Base-by-base conservation (phyloP, 2,888 invertebrate genomes). In the Malthinus flaveolus region DNA sequence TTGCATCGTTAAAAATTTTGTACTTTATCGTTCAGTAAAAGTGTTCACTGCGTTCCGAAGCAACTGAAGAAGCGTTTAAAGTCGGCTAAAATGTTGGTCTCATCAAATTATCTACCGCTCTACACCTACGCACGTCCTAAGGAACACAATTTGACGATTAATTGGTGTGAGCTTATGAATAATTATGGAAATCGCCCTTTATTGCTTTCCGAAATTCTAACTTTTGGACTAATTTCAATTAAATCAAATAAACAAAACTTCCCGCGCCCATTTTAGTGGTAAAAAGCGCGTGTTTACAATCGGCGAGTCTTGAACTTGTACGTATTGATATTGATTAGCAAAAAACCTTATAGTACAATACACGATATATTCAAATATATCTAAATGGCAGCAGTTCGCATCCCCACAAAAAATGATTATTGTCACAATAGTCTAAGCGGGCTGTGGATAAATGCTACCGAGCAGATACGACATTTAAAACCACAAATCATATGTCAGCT, bases 401-500 rank as follows among this genome's bases (percentile, higher is more conserved):
- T 59, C 63, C 63, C 62, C 61, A 56, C 61, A 66, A 68, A 67
- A 70, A 70, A 72, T 71, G 67, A 68, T 72, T 72, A 73, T 72
- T 73, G 73, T 73, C 73, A 72, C 71, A 71, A 73, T 71, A 70
- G 71, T 70, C 71, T 71, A 71, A 71, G 70, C 71, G 70, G 61
- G 64, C 64, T 60, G 61, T 65, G 69, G 69, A 71, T 72, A 71
- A 73, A 72, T 70, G 71, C 71, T 71, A 68, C 64, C 67, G 63
- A 62, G 61, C 64, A 61, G 66, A 66, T 60, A 62, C 59, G 71
- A 70, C 71, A 71, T 71, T 71, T 69, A 66, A 66, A 69, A 72
- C 74, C 74, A 74, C 75, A 75, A 75, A 75, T 75, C 75, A 75
- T 74, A 74, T 69, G 75, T 74, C 73, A 74, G 71, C 70, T 69